These are phyloP conservation scores for Caloenas nicobarica DNA, from an alignment of 2,113 vertebrate genomes.

Conservation along the genomic window DNA sequence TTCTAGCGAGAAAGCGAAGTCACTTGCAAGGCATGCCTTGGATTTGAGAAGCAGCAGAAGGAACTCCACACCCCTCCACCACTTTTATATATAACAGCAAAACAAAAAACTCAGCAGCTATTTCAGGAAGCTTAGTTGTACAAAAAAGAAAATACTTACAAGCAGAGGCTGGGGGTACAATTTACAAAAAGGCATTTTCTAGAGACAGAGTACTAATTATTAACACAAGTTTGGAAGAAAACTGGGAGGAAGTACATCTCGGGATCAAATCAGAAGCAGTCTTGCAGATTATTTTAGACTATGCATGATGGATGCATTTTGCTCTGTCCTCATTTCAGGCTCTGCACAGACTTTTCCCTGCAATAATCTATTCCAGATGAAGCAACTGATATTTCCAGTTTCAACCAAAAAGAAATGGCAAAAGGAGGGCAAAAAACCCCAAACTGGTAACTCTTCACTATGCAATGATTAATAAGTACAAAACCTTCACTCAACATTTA, in stretches of 20 bases:
- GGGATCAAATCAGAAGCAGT: background rate
- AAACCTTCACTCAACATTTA: slow-evolving; percentile 57
- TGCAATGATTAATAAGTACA: slow-evolving; percentile 7
- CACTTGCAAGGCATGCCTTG: slow-evolving; percentile 54
- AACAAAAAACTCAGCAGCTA: slow-evolving; percentile 56
- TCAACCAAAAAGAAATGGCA: slow-evolving; percentile 23
- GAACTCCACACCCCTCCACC: slow-evolving; percentile 59
- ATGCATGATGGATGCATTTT: background rate
- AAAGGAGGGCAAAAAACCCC: background rate
- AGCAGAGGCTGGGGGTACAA: slow-evolving; percentile 33
- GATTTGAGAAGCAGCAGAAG: slow-evolving; percentile 61
- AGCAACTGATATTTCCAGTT: slow-evolving; percentile 60
- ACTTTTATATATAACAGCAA: slow-evolving; percentile 54
- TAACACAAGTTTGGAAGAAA: slow-evolving; percentile 38
- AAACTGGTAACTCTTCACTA: background rate
- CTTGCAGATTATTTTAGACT: slow-evolving; percentile 27
- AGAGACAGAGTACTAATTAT: slow-evolving; percentile 44
- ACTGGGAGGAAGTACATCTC: slow-evolving; percentile 32
- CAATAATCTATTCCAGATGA: slow-evolving; percentile 62
- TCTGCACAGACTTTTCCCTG: slow-evolving; percentile 1
- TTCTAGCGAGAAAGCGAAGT: slow-evolving; percentile 3
- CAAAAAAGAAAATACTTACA: slow-evolving; percentile 55
- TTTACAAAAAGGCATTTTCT: slow-evolving; percentile 26
- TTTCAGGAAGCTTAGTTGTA: slow-evolving; percentile 49
- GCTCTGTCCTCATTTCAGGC: slow-evolving; percentile 48